Percentiles rank a stretch among this genome's conserved stretches.
Conservation (phyloP, 64 coral and sea anemone species). For the Trachythela sp. region DNA sequence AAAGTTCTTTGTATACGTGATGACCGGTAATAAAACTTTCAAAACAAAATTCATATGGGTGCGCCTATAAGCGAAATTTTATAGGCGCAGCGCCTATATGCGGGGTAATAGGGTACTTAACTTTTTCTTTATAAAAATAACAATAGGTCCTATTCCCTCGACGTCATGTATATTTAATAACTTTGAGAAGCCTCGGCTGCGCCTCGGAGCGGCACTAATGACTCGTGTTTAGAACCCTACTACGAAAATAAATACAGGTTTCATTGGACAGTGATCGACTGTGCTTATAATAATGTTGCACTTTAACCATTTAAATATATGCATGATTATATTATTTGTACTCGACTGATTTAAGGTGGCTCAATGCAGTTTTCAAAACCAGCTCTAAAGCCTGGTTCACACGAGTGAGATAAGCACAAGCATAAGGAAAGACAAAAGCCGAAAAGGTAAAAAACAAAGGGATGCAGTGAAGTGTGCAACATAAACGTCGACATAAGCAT, state of each 20-base stretch:
- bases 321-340: background rate
- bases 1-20: background rate
- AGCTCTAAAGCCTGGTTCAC: too few species aligned
- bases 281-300: background rate
- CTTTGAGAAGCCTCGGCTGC: too few species aligned
- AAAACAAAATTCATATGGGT: background rate
- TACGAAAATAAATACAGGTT: background rate
- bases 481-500: too few species aligned
- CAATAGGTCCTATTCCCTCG: background rate
- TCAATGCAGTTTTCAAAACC: background rate
- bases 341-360: background rate
- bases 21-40: background rate
- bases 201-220: too few species aligned
- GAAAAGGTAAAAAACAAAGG: too few species aligned
- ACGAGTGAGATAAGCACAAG: too few species aligned
- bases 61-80: too few species aligned
- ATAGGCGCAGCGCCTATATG: too few species aligned
- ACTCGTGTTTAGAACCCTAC: too few species aligned
- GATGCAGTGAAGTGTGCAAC: too few species aligned
- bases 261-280: background rate
- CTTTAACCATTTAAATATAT: background rate
- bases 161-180: too few species aligned
- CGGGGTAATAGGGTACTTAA: background rate
- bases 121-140: background rate
- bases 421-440: too few species aligned